phyloP scores from a whole-genome alignment of 2,113 vertebrate genomes.

The Tragelaphus scriptus region DNA sequence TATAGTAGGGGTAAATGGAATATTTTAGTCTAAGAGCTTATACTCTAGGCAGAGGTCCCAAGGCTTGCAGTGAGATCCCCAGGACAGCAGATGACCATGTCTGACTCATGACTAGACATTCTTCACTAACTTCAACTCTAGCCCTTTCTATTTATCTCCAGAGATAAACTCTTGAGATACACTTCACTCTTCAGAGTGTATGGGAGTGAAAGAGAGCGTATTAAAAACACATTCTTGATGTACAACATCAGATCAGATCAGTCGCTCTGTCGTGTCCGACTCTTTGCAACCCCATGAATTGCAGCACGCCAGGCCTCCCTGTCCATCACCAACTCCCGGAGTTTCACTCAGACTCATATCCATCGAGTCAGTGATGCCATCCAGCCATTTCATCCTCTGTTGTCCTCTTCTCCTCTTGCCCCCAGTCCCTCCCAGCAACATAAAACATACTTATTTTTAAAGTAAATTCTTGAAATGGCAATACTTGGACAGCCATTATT shows the following conservation, averaged over 20 bases:
- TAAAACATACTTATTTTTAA: slow-evolving; percentile 4
- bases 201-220: not conserved
- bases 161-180: no score
- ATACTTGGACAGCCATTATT: not conserved
- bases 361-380: no score
- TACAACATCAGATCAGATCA: not conserved
- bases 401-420: no score
- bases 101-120: not conserved
- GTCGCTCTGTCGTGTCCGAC: no score
- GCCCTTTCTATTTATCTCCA: not conserved
- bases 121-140: not conserved
- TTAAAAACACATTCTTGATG: not conserved
- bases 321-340: no score
- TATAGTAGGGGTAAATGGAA: not conserved
- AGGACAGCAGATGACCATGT: not conserved
- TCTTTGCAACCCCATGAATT: no score
- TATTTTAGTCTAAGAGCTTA: not conserved
- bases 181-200: not conserved
- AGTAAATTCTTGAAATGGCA: not conserved
- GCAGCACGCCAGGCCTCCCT: no score
- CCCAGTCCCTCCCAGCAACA: not conserved
- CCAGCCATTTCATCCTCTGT: no score
- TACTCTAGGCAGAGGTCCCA: not conserved
- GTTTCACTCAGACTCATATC: no score
- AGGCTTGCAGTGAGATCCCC: not conserved